Evolutionary conservation across 2,888 invertebrate genomes (phyloP), one percentile per base, ranked within the genome.

Genomic region (Drosophila fungiperda): DNA sequence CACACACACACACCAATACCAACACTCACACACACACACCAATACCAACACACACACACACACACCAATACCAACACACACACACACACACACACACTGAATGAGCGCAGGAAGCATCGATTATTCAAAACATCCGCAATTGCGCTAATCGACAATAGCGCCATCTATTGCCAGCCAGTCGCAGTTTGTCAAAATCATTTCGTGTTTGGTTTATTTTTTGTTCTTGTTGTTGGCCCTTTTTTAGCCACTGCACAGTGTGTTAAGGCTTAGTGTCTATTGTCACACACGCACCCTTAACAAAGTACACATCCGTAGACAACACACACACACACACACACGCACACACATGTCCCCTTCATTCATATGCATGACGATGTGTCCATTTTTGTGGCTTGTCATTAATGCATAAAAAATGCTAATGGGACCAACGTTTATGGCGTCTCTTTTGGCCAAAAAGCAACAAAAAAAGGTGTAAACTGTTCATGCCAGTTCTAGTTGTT

Each of bases 41-140:
- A n/a, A n/a, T n/a, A n/a, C n/a, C n/a, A n/a, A n/a, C n/a, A n/a
- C n/a, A n/a, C 8, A n/a, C n/a, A n/a, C 1, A 23, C 23, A 23
- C 1, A 23, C 23, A 23, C 23, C 1, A 23, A 23, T 23, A 23
- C 1, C 23, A 23, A 1, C 33, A 23, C 1, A 45, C 55, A 42
- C 38, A 40, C 40, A 53, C 45, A 48, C 33, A 23, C 59, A 49
- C 38, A 54, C 38, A 52, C 26, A 42, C 7, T 65, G 52, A 65
- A 58, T 62, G 61, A 36, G 58, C 73, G 77, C 76, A 82, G 89
- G 87, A 89, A 85, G 74, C 89, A 87, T 87, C 87, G 87, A 87
- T 87, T 87, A 87, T 87, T 87, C 87, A 87, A 89, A 89, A 87
- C 83, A 87, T 87, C 87, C 89, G 87, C 89, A 85, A 84, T 87